Conservation (phyloP, 2,113 vertebrate species). For the Pyxicephalus adspersus region DNA sequence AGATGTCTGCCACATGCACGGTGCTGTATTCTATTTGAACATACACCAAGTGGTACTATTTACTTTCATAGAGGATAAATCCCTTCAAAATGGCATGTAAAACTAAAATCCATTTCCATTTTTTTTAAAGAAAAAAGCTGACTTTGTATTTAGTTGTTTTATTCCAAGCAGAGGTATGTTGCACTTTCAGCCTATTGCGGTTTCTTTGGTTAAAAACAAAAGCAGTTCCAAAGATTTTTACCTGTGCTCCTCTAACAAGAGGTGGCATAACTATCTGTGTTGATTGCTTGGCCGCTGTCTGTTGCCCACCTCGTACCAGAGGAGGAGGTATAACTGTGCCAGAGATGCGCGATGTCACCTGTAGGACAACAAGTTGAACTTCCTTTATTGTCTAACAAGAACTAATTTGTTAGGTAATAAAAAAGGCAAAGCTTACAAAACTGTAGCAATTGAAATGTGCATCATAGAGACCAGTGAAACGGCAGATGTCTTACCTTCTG, state of each 20-base stretch:
- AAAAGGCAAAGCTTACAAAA: no score
- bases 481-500: constrained; percentile 80
- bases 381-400: background rate
- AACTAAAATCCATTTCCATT: no score
- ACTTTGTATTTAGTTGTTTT: no score
- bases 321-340: constrained; percentile 93
- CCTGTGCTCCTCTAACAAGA: constrained; percentile 93
- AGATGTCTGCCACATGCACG: no score
- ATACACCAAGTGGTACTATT: no score
- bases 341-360: constrained; percentile 79
- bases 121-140: no score
- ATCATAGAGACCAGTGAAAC: background rate
- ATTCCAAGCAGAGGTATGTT: no score
- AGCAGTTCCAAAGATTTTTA: constrained; percentile 60
- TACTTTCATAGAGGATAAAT: no score
- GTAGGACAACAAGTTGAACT: background rate
- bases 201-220: background rate
- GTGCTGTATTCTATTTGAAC: no score
- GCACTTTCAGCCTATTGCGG: no score
- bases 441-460: background rate
- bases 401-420: no score
- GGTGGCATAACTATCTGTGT: constrained; percentile 93
- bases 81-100: no score
- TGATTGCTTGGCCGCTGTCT: constrained; percentile 83
- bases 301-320: constrained; percentile 90